Evolutionary conservation across 2,113 vertebrate genomes (phyloP), one percentile per base, ranked within the genome.

Genomic region (Cinclus mexicanus): DNA sequence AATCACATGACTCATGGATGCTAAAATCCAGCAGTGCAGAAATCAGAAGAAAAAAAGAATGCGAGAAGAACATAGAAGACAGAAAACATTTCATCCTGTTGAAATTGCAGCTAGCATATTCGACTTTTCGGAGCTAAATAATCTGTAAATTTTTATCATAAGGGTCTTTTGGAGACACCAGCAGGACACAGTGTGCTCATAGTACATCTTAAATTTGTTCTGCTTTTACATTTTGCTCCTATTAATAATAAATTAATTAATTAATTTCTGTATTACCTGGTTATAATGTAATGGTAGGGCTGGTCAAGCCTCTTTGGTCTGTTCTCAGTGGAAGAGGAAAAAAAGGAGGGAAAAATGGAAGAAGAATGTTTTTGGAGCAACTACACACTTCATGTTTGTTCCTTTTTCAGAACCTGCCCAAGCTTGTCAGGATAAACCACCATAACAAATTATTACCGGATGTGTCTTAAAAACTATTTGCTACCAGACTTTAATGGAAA

Each of bases 201-300:
- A 94, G 79, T 26, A 74, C 86, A 63, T 29, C 46, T 89, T 60
- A 67, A 77, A 23, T 94, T 94, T 86, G 53, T 92, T 93, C 71
- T 0, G 25, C 91, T 90, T 93, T 76, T 92, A 90, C 76, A 85
- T 91, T 95, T 95, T 93, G 53, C 95, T 96, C 87, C 52, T 90
- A 93, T 94, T 89, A 95, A 95, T 89, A 91, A 95, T 94, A 95
- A 94, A 94, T 95, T 95, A 95, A 95, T 95, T 90, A 70, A 95
- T 94, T 94, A 91, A 96, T 94, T 96, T 72, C 84, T 64, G 71
- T 85, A 84, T 91, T 96, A 89, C 84, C 76, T 93, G 90, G 64
- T 89, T 91, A 81, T 72, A 92, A 71, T 63, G 35, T 71, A 87
- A 80, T 31, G 77, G 42, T 47, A 70, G 41, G 42, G 71, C 82